Conservation (phyloP, 2,888 invertebrate genomes). For the Polietes domitor region DNA sequence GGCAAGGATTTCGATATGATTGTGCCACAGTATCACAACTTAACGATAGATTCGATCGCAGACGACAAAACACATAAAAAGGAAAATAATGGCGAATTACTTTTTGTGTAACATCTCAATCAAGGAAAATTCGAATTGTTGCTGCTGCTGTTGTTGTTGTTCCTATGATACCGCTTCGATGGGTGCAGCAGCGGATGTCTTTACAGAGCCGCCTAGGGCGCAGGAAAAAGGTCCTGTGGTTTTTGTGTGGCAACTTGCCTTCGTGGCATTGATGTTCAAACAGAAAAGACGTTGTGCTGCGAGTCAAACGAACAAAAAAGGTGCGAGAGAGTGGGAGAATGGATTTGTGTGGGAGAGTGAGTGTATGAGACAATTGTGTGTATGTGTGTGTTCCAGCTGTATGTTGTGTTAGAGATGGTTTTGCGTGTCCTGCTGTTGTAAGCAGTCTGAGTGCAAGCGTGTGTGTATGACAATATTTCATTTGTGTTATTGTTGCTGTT, state of each 20-base stretch:
- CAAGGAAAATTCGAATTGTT: background rate
- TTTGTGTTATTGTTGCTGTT: background rate
- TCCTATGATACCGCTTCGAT: too few relatives aligned
- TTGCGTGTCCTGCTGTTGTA: constrained; percentile 8
- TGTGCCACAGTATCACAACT: background rate
- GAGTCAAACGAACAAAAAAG: too few relatives aligned
- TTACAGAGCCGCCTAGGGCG: too few relatives aligned
- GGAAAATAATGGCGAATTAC: background rate
- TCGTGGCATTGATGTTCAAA: too few relatives aligned
- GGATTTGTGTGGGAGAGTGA: too few relatives aligned
- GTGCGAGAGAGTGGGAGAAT: too few relatives aligned
- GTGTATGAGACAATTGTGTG: background rate
- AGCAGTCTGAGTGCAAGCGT: background rate
- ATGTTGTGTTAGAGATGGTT: background rate
- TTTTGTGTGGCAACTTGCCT: too few relatives aligned
- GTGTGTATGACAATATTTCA: background rate
- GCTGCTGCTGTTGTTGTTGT: too few relatives aligned
- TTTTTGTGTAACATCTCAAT: constrained; percentile 1
- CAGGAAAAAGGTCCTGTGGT: too few relatives aligned
- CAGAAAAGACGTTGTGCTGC: too few relatives aligned
- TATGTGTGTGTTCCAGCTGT: background rate
- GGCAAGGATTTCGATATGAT: background rate
- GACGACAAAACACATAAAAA: background rate
- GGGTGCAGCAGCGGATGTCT: too few relatives aligned
- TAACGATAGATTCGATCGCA: background rate